Evolutionary conservation across 2,113 vertebrate genomes (phyloP), one percentile per base, ranked within the genome.

Genomic region (Scytalopus superciliaris): DNA sequence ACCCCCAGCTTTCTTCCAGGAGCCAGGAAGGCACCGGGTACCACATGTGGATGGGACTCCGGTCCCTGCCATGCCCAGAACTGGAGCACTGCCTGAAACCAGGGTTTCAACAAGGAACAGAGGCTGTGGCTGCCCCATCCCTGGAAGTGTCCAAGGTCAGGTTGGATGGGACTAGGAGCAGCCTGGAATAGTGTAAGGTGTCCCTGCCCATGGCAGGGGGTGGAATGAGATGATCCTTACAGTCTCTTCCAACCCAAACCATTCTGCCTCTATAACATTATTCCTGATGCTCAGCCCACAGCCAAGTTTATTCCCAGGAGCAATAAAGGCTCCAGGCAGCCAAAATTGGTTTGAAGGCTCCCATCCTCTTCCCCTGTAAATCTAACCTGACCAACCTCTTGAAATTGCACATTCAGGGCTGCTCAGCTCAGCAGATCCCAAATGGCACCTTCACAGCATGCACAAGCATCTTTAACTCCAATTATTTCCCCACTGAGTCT

Each of bases 221-320:
- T 35, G 79, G 63, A 22, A 4, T 27, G 10, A 49, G 35, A 0
- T 27, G 63, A 1, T 6, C 15, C 55, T 77, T 14, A 28, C 21
- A 22, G 21, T 56, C 4, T 9, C n/a, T 63, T 69, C 55, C 56
- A 56, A 11, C 18, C 35, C 64, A 28, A 1, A 10, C 55, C 56
- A 2, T 23, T 49, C 21, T 67, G 39, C 35, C 33, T 24, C 28
- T 42, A 27, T 28, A 4, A 39, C 24, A 1, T 45, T 16, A n/a
- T 12, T 67, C 28, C 75, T 22, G 11, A 56, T 72, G 85, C 73
- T 75, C 49, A 49, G 78, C 31, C 83, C 87, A 8, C 3, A 70
- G 80, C 67, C 66, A 66, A 87, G 64, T 68, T 79, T 59, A 53
- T 89, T 96, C 96, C 94, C 94, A 96, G 94, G 82, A 97, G 93